Conservation (phyloP, 2,888 invertebrate species). For the Pelosia muscerda region DNA sequence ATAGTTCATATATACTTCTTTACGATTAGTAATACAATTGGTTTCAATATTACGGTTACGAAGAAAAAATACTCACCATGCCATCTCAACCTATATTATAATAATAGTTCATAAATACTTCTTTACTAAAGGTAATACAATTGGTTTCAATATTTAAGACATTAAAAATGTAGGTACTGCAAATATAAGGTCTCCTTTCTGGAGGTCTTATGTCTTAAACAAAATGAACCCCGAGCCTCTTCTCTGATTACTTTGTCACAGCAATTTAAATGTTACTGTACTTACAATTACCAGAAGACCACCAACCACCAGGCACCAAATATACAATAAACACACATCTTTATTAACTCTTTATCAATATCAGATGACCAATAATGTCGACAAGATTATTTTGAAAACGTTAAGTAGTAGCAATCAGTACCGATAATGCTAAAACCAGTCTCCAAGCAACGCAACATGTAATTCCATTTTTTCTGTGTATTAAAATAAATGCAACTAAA, state of each 20-base stretch:
- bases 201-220: constrained; percentile 9
- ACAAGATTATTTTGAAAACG: constrained; percentile 58
- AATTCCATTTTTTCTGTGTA: constrained; percentile 62
- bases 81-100: too few species aligned
- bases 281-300: constrained; percentile 35
- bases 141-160: too few species aligned
- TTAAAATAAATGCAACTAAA: constrained; percentile 77
- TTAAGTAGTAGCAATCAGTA: constrained; percentile 74
- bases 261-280: constrained; percentile 14
- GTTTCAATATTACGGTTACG: too few species aligned
- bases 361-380: constrained; percentile 66
- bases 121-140: not conserved
- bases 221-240: constrained; percentile 2
- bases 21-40: not conserved
- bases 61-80: too few species aligned
- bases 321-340: constrained; percentile 64
- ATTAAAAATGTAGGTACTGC: not conserved
- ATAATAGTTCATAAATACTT: too few species aligned
- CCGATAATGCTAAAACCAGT: constrained; percentile 73
- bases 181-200: not conserved
- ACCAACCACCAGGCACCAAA: constrained; percentile 38
- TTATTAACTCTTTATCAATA: constrained; percentile 67
- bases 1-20: not conserved
- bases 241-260: constrained; percentile 22
- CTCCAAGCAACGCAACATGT: constrained; percentile 51